Conservation (phyloP, 2,113 vertebrate genomes). For the Lophochroa leadbeateri region DNA sequence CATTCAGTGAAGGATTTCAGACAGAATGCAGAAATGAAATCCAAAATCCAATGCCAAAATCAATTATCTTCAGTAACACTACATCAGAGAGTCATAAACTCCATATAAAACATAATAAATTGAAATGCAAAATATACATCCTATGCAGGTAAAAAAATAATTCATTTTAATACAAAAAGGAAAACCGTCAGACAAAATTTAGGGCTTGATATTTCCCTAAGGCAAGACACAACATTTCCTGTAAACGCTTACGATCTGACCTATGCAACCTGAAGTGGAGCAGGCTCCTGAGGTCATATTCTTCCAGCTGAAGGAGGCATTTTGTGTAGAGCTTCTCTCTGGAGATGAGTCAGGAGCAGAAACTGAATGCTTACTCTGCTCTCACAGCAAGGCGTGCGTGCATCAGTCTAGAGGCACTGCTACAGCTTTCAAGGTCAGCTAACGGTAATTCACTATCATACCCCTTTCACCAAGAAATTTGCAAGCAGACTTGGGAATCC, state of each 20-base stretch:
- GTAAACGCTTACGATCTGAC: neutral
- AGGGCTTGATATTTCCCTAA: neutral
- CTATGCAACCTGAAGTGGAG: neutral
- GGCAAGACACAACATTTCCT: neutral
- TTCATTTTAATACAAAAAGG: neutral
- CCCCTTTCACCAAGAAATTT: neutral
- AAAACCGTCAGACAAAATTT: neutral
- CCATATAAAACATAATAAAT: neutral
- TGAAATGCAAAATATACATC: conserved; percentile 7
- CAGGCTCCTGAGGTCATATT: neutral
- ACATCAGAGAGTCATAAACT: neutral
- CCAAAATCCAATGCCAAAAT: neutral
- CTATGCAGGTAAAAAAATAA: neutral
- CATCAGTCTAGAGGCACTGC: neutral
- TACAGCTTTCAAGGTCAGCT: neutral
- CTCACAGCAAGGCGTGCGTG: neutral
- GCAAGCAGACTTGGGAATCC: fast-evolving
- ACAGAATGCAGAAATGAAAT: conserved; percentile 3
- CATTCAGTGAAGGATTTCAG: neutral
- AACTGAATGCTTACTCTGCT: neutral
- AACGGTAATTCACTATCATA: neutral
- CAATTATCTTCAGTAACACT: neutral
- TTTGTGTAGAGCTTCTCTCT: neutral
- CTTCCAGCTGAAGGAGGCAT: neutral
- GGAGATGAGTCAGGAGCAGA: neutral